Evolutionary conservation across 2,888 invertebrate genomes (phyloP).

Genomic region (Orthosia gracilis): DNA sequence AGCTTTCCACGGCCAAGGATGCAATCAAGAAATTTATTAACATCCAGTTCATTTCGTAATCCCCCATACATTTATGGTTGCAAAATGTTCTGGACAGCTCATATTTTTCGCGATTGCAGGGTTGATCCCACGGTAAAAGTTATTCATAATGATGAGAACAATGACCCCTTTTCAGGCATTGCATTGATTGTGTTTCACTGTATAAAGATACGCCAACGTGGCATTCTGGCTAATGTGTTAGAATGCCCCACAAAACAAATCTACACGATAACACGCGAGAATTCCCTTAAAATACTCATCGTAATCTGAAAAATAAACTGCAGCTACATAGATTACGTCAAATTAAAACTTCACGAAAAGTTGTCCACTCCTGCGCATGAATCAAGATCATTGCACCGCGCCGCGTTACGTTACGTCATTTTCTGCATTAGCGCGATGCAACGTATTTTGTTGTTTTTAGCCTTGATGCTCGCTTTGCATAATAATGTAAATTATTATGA

Average conservation of each 20-base stretch:
- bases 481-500: conserved; percentile 8
- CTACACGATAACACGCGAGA: background rate
- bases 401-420: conserved; percentile 52
- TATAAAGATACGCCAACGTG: background rate
- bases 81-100: too few relatives aligned
- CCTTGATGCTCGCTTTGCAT: conserved; percentile 34
- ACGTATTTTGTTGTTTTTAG: conserved; percentile 21
- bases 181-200: too few relatives aligned
- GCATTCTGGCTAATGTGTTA: too few relatives aligned
- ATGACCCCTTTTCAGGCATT: too few relatives aligned
- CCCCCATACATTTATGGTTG: too few relatives aligned
- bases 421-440: conserved; percentile 49
- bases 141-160: too few relatives aligned
- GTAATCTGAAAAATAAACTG: conserved; percentile 12
- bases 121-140: too few relatives aligned
- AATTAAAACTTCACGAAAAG: conserved; percentile 28
- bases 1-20: background rate
- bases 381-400: conserved; percentile 57
- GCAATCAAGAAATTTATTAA: background rate
- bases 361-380: conserved; percentile 42
- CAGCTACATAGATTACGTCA: conserved; percentile 12
- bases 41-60: too few relatives aligned
- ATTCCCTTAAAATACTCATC: background rate
- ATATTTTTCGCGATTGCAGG: too few relatives aligned
- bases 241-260: background rate